phyloP scores from a whole-genome alignment of 1,140 invertebrate genomes.

The Helicoverpa armigera region DNA sequence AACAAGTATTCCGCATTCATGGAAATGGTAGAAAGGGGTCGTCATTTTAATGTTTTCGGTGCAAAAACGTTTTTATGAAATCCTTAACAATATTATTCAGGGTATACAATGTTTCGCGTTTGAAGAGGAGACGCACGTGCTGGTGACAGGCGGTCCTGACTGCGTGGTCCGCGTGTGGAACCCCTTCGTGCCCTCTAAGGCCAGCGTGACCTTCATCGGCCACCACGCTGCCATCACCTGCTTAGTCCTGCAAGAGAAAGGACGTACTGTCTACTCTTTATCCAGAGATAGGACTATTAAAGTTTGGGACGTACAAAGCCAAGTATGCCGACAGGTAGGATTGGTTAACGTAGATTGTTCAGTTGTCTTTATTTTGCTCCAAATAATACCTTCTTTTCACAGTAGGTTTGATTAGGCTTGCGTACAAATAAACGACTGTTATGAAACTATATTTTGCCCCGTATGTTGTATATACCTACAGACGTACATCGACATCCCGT shows the following conservation, averaged over 20 bases:
- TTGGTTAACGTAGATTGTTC: too few relatives aligned
- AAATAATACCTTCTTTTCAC: too few relatives aligned
- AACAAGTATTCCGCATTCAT: too few relatives aligned
- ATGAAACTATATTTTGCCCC: too few relatives aligned
- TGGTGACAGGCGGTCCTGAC: slow-evolving; percentile 92
- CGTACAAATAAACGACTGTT: too few relatives aligned
- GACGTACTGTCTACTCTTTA: slow-evolving; percentile 87
- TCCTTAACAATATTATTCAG: slow-evolving; percentile 56
- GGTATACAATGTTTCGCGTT: slow-evolving; percentile 88
- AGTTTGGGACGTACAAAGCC: slow-evolving; percentile 89
- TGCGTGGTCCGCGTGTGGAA: slow-evolving; percentile 92
- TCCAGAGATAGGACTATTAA: slow-evolving; percentile 90
- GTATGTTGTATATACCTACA: slow-evolving; percentile 59
- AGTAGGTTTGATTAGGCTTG: too few relatives aligned
- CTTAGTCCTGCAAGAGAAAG: slow-evolving; percentile 87
- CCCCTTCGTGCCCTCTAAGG: slow-evolving; percentile 89
- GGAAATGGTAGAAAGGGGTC: too few relatives aligned
- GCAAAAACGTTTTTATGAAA: too few relatives aligned
- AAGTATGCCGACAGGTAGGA: slow-evolving; percentile 87
- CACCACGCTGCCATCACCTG: slow-evolving; percentile 90
- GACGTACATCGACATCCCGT: slow-evolving; percentile 88
- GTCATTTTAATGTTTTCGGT: too few relatives aligned
- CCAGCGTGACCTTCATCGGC: slow-evolving; percentile 88
- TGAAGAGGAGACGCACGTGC: slow-evolving; percentile 86
- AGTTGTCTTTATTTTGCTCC: too few relatives aligned